A percentile compares a stretch with the other conserved stretches of the same genome.
These are phyloP conservation scores for Phengaris alcon DNA, from an alignment of 2,888 invertebrate species.

Conservation along the genomic window DNA sequence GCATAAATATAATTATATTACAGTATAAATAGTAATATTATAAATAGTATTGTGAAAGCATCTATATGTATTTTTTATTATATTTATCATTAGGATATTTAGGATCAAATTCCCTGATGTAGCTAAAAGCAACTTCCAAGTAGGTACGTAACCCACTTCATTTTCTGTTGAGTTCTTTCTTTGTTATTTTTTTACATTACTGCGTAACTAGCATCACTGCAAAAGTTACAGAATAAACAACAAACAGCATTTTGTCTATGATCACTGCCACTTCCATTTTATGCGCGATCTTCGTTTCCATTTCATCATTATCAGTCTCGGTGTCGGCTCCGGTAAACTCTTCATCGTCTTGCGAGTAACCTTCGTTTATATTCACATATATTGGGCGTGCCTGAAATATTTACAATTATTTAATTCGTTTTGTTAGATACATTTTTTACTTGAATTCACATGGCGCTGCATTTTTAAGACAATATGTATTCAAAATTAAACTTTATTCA, in stretches of 20 bases:
- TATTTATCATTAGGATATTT: too few species aligned
- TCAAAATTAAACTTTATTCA: too few species aligned
- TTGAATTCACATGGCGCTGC: too few species aligned
- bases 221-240: constrained; percentile 56
- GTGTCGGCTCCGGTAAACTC: constrained; percentile 45
- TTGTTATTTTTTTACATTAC: constrained; percentile 39
- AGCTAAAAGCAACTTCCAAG: too few species aligned
- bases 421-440: too few species aligned
- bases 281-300: constrained; percentile 47
- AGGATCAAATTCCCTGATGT: too few species aligned
- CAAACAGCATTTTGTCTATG: constrained; percentile 59
- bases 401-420: background rate
- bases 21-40: too few species aligned
- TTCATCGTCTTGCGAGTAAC: constrained; percentile 55
- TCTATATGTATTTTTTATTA: too few species aligned
- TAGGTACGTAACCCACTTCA: too few species aligned
- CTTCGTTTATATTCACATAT: background rate
- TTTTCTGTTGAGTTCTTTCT: background rate
- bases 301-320: constrained; percentile 48
- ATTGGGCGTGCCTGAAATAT: constrained; percentile 1
- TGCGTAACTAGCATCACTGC: constrained; percentile 56
- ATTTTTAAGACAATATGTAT: too few species aligned
- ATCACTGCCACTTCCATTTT: constrained; percentile 57
- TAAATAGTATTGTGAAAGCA: too few species aligned
- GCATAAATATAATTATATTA: too few species aligned